Conservation (phyloP, 2,113 vertebrate genomes). For the Casuarius casuarius region DNA sequence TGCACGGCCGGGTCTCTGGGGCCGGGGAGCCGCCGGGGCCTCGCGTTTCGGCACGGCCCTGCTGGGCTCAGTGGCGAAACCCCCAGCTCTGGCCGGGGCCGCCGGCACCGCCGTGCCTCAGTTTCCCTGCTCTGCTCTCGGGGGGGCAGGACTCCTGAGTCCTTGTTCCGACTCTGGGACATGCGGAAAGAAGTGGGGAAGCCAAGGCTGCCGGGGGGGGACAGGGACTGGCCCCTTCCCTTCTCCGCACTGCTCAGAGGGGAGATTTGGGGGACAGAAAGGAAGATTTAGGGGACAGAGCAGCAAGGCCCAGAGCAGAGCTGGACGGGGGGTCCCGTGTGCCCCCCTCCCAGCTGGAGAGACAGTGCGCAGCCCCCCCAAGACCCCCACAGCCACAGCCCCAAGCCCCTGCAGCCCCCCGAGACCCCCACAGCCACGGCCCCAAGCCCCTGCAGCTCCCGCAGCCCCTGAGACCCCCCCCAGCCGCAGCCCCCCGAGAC, state of each 20-base stretch:
- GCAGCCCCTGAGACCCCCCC: not conserved
- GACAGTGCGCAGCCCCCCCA: not conserved
- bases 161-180: not conserved
- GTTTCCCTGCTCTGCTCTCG: not conserved
- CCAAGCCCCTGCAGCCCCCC: not conserved
- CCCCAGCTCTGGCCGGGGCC: not conserved
- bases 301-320: not conserved
- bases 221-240: not conserved
- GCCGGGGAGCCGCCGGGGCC: not conserved
- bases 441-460: not conserved
- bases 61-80: no score
- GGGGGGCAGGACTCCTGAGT: no score
- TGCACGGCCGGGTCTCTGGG: not conserved
- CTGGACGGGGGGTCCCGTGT: no score
- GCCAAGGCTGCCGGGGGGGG: not conserved
- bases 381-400: not conserved
- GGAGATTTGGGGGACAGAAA: not conserved
- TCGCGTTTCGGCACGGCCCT: no score
- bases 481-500: not conserved
- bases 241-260: not conserved
- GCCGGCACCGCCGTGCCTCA: not conserved
- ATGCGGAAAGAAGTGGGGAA: not conserved
- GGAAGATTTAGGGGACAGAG: not conserved
- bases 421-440: not conserved
- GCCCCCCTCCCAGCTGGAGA: not conserved